Conservation (phyloP, 2,113 vertebrate species). For the Martes martes region DNA sequence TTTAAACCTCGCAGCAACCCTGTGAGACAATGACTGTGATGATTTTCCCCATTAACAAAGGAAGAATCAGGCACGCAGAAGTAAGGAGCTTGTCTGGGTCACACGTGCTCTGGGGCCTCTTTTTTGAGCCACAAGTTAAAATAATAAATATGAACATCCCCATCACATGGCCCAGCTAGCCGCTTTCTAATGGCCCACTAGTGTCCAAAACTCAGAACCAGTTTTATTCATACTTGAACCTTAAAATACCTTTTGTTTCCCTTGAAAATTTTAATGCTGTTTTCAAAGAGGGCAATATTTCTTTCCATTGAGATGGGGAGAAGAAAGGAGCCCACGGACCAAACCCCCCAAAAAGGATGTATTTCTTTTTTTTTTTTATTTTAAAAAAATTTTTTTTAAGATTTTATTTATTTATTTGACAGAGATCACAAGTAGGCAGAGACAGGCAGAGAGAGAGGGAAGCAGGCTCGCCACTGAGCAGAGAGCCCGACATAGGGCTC, state of each 20-base stretch:
- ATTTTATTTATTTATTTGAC: too few species aligned
- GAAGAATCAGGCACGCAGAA: not conserved
- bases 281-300: not conserved
- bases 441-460: too few species aligned
- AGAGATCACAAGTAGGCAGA: too few species aligned
- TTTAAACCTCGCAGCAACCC: not conserved
- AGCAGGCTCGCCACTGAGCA: too few species aligned
- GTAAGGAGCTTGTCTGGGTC: not conserved
- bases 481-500: too few species aligned
- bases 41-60: not conserved
- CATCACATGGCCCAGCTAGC: not conserved
- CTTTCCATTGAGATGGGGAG: not conserved
- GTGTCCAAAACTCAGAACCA: not conserved
- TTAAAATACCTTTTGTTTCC: not conserved
- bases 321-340: not conserved
- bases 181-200: not conserved
- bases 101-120: not conserved
- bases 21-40: not conserved
- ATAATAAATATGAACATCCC: not conserved
- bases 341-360: not conserved
- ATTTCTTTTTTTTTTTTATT: not conserved
- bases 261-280: not conserved
- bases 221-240: conserved; percentile 22
- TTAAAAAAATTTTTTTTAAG: too few species aligned
- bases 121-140: not conserved